phyloP scores from a whole-genome alignment of 2,113 vertebrate genomes.

The Brevimyrus niger region DNA sequence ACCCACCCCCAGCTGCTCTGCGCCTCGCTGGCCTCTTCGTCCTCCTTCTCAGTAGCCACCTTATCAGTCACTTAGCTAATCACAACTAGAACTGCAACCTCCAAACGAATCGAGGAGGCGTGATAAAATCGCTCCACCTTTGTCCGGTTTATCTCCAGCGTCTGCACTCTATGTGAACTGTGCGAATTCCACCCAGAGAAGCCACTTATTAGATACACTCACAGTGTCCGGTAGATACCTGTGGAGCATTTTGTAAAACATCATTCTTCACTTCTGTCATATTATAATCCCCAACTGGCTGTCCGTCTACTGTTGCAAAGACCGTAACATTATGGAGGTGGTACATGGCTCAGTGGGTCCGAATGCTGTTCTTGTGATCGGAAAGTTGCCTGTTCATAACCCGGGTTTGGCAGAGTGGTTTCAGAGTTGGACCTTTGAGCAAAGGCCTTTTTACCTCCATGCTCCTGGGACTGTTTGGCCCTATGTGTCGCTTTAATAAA shows the following conservation, averaged over 20 bases:
- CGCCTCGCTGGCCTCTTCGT: background rate
- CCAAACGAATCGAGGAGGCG: background rate
- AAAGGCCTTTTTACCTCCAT: background rate
- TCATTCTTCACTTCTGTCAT: background rate
- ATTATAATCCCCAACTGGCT: background rate
- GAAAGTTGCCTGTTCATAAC: background rate
- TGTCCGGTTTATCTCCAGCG: background rate
- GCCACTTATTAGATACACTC: background rate
- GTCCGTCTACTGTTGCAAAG: background rate
- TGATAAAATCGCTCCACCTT: background rate
- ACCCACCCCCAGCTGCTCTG: background rate
- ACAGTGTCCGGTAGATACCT: background rate
- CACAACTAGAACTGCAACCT: background rate
- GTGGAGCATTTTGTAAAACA: background rate
- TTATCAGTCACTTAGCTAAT: background rate
- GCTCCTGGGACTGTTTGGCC: background rate
- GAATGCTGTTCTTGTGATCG: background rate
- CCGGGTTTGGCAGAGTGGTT: background rate
- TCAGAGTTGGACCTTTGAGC: background rate
- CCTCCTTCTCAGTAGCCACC: background rate
- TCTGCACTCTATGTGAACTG: background rate
- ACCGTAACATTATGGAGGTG: background rate
- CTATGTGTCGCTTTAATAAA: background rate
- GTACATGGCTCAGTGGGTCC: background rate
- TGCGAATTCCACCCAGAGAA: background rate